Evolutionary conservation across 2,797 vertebrate species (phyloP).

Genomic region (Onychomys leucogaster): DNA sequence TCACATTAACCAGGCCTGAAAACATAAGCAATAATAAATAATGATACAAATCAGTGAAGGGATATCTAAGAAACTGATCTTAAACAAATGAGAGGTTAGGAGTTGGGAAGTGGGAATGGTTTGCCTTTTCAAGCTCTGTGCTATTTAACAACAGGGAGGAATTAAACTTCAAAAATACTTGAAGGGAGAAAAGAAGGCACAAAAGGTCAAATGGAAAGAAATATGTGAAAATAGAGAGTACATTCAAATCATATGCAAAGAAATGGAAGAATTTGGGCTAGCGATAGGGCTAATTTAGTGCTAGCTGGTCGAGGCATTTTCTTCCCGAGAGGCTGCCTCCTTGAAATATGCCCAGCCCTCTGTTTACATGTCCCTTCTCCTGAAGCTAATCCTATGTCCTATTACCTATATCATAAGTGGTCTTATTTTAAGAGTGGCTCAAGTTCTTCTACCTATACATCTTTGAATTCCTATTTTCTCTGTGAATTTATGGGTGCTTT

Average conservation of each 20-base stretch:
- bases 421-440: constrained; percentile 36
- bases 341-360: background rate
- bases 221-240: background rate
- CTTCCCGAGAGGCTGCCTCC: background rate
- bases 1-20: constrained; percentile 24
- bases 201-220: constrained; percentile 13
- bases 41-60: background rate
- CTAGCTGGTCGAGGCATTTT: background rate
- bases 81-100: background rate
- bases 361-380: background rate
- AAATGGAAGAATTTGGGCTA: background rate
- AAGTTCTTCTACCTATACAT: background rate
- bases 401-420: background rate
- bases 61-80: background rate
- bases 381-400: background rate
- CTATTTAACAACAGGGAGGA: constrained; percentile 15
- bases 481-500: background rate
- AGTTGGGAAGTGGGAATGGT: rapidly evolving
- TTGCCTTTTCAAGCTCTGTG: background rate
- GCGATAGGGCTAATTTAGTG: background rate
- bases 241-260: background rate
- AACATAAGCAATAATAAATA: constrained; percentile 21
- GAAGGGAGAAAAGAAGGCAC: background rate
- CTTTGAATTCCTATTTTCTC: constrained; percentile 10
- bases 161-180: background rate